These are phyloP conservation scores for Merluccius polli DNA, from an alignment of 2,797 vertebrate species.

Conservation along the genomic window DNA sequence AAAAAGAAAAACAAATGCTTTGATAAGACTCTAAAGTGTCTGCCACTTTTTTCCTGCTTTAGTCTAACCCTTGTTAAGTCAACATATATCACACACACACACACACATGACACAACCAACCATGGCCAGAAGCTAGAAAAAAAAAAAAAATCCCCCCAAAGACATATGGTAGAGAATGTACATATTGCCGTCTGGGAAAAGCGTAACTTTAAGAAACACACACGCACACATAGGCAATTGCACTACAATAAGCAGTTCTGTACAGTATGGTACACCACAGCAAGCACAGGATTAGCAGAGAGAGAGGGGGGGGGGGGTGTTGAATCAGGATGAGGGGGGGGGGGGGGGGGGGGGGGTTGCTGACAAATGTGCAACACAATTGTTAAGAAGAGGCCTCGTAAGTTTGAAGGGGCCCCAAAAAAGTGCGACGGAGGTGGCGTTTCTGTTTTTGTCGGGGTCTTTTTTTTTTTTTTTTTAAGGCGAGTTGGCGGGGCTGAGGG, in stretches of 20 bases:
- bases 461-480: conserved; percentile 73
- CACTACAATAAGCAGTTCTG: conserved; percentile 81
- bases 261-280: conserved; percentile 82
- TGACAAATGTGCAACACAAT: conserved; percentile 70
- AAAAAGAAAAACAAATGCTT: conserved; percentile 39
- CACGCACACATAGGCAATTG: conserved; percentile 76
- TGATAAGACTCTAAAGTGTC: conserved; percentile 68
- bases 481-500: conserved; percentile 91
- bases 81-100: conserved; percentile 45
- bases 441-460: background rate
- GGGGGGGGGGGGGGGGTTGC: background rate
- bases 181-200: conserved; percentile 75
- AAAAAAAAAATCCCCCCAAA: conserved; percentile 62
- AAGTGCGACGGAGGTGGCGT: conserved; percentile 72
- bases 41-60: conserved; percentile 54
- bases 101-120: conserved; percentile 63
- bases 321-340: background rate
- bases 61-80: conserved; percentile 61
- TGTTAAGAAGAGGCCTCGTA: conserved; percentile 62
- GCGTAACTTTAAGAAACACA: conserved; percentile 73
- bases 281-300: conserved; percentile 72
- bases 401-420: conserved; percentile 56
- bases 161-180: conserved; percentile 75
- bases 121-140: conserved; percentile 68
- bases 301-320: conserved; percentile 26